Evolutionary conservation across 2,888 invertebrate species (phyloP).

Genomic region (Rhamphomyia laevipes): DNA sequence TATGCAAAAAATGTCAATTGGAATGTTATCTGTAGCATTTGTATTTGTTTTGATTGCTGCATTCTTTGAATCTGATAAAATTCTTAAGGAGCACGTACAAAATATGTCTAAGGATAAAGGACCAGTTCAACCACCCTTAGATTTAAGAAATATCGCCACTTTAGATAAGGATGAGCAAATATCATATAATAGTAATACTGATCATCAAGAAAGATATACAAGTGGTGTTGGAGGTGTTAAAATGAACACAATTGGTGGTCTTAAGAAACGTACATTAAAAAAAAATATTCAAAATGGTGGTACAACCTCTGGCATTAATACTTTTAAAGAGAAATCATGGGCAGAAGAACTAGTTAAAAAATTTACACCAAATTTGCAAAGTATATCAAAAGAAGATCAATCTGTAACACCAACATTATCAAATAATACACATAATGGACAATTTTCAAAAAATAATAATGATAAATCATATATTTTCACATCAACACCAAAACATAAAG

Average conservation of each 20-base stretch:
- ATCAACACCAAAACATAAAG: conserved; percentile 3
- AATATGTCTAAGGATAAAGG: conserved; percentile 42
- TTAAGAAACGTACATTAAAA: not conserved
- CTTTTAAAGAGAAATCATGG: conserved; percentile 16
- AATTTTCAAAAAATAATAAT: conserved; percentile 7
- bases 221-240: not conserved
- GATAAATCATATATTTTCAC: conserved; percentile 1
- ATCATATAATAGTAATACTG: not conserved
- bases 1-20: conserved; percentile 51
- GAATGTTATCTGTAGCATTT: conserved; percentile 48
- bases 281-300: not conserved
- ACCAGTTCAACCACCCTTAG: conserved; percentile 47
- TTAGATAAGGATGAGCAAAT: conserved; percentile 1
- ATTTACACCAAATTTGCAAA: conserved; percentile 8
- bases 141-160: conserved; percentile 41
- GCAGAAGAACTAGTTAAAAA: conserved; percentile 18
- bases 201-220: not conserved
- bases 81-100: conserved; percentile 41
- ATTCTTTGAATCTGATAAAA: conserved; percentile 59
- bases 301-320: not conserved
- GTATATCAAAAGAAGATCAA: conserved; percentile 4
- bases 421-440: conserved; percentile 1
- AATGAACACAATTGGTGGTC: not conserved
- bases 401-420: not conserved
- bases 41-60: conserved; percentile 54